phyloP scores from a whole-genome alignment of 2,797 vertebrate genomes.

The Pipistrellus pygmaeus region DNA sequence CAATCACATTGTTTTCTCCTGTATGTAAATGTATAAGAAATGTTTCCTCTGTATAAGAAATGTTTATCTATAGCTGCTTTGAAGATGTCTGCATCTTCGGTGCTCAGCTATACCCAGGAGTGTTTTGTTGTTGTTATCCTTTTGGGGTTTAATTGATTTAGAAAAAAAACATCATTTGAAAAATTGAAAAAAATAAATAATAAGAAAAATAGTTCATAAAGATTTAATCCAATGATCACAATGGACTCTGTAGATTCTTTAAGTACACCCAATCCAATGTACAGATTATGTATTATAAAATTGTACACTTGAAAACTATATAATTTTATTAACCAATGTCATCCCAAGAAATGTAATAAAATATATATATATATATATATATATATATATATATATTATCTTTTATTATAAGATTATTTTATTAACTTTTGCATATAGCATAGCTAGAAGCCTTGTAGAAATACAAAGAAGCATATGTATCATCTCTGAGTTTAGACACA shows the following conservation, averaged over 20 bases:
- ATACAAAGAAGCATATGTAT: background rate
- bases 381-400: too few relatives aligned
- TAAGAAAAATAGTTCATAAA: background rate
- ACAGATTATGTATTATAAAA: background rate
- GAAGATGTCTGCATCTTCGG: background rate
- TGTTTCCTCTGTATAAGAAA: background rate
- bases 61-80: background rate
- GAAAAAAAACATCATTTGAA: background rate
- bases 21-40: too few relatives aligned
- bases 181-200: too few relatives aligned
- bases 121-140: background rate
- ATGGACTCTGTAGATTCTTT: too few relatives aligned
- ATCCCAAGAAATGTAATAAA: background rate
- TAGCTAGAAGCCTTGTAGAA: background rate
- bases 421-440: too few relatives aligned
- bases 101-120: background rate
- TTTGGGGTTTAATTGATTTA: background rate
- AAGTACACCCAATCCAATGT: background rate
- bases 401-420: too few relatives aligned
- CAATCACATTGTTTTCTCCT: background rate
- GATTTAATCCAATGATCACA: background rate
- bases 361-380: too few relatives aligned
- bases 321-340: background rate
- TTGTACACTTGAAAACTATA: background rate
- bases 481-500: background rate